Percentiles rank a stretch among this genome's conserved stretches.
Evolutionary conservation across 2,888 invertebrate species (phyloP).

Genomic region (Spisula solida): DNA sequence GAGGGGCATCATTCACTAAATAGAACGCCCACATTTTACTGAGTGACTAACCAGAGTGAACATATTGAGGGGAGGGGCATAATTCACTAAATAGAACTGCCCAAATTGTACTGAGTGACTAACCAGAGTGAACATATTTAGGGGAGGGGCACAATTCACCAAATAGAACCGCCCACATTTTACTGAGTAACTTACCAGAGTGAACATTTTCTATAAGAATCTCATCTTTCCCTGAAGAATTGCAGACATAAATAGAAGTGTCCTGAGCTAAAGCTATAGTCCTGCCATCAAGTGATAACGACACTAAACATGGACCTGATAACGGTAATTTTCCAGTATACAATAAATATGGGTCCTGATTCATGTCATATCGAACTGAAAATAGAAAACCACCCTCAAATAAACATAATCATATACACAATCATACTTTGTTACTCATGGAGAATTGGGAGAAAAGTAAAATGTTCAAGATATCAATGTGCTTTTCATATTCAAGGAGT

Average conservation of each 20-base stretch:
- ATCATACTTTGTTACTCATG: too few species aligned
- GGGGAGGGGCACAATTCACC: not conserved
- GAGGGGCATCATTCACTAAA: not conserved
- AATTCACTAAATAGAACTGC: too few species aligned
- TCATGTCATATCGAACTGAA: constrained; percentile 93
- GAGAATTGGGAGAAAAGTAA: too few species aligned
- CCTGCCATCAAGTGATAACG: constrained; percentile 93
- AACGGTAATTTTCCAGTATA: constrained; percentile 89
- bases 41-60: constrained; percentile 88
- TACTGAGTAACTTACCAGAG: constrained; percentile 85
- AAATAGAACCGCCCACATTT: not conserved
- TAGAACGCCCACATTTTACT: not conserved
- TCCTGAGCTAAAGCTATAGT: constrained; percentile 92
- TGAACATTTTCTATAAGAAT: constrained; percentile 91
- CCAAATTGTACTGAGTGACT: too few species aligned
- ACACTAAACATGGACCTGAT: constrained; percentile 89
- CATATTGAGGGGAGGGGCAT: too few species aligned
- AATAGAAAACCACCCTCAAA: constrained; percentile 67
- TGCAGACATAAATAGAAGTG: constrained; percentile 91
- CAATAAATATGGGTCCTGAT: constrained; percentile 93
- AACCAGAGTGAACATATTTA: too few species aligned
- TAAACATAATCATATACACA: too few species aligned
- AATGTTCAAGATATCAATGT: too few species aligned
- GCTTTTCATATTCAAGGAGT: too few species aligned
- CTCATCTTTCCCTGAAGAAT: constrained; percentile 91